A percentile compares a stretch with the other conserved stretches of the same genome.
Conservation (phyloP, 2,797 vertebrate species). For the Fundulus diaphanus region DNA sequence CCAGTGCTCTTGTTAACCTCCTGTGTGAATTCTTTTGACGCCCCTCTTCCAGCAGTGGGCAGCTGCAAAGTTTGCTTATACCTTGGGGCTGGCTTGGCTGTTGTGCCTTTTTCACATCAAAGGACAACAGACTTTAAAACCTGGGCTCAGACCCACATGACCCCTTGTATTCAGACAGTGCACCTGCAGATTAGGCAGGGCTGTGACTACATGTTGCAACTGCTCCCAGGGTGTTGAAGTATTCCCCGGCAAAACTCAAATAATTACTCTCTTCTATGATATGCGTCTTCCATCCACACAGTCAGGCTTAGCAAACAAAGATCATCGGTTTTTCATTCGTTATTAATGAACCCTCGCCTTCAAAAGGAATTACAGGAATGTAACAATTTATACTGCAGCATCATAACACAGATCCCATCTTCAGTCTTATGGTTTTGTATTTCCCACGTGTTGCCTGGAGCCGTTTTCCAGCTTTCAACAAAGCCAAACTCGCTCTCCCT, state of each 20-base stretch:
- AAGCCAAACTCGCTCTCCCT: constrained; percentile 45
- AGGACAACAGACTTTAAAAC: constrained; percentile 30
- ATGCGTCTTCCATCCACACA: constrained; percentile 42
- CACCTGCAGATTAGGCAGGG: constrained; percentile 61
- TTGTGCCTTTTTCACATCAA: constrained; percentile 33
- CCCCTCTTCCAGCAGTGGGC: background rate
- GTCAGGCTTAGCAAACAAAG: constrained; percentile 29
- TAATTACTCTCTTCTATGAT: constrained; percentile 34
- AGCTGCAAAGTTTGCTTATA: background rate
- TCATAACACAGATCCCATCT: constrained; percentile 37
- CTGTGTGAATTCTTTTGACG: background rate
- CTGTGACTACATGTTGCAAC: constrained; percentile 39
- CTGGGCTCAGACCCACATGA: constrained; percentile 22
- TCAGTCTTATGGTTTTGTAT: constrained; percentile 43
- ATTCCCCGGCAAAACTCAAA: constrained; percentile 35
- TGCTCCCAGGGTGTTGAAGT: constrained; percentile 36
- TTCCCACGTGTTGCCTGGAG: constrained; percentile 52
- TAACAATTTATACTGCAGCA: constrained; percentile 41
- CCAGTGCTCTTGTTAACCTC: background rate
- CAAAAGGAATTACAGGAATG: constrained; percentile 30
- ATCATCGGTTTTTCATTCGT: constrained; percentile 41
- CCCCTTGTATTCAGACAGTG: constrained; percentile 39
- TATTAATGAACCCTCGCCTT: constrained; percentile 34
- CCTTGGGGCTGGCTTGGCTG: background rate
- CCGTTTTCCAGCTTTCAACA: constrained; percentile 43